Conservation (phyloP, 92 coral and sea anemone species). For the Blastomussa wellsi region DNA sequence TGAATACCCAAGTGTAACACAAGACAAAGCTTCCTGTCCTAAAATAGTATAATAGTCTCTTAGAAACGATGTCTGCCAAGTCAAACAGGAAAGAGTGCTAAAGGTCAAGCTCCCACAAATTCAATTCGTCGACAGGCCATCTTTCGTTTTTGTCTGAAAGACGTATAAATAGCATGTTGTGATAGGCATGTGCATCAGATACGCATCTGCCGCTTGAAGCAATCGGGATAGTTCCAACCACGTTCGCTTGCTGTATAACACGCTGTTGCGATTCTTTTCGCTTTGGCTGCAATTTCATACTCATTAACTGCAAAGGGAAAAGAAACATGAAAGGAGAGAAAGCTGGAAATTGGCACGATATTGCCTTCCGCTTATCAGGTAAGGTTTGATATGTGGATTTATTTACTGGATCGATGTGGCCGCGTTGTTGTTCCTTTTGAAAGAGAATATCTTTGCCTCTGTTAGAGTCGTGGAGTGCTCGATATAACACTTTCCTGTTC, state of each 20-base stretch:
- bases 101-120: slow-evolving; percentile 47
- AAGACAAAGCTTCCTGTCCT: slow-evolving; percentile 24
- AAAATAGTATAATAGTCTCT: slow-evolving; percentile 27
- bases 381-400: neutral
- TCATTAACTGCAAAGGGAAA: neutral
- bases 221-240: neutral
- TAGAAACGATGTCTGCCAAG: slow-evolving; percentile 21
- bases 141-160: slow-evolving; percentile 16
- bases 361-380: slow-evolving; percentile 48
- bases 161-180: slow-evolving; percentile 23
- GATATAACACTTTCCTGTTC: neutral
- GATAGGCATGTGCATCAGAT: slow-evolving; percentile 1
- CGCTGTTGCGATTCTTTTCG: neutral
- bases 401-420: neutral
- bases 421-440: neutral
- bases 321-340: slow-evolving; percentile 13
- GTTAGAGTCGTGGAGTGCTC: neutral
- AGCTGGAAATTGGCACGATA: slow-evolving; percentile 37
- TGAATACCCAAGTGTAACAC: slow-evolving; percentile 7
- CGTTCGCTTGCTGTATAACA: neutral
- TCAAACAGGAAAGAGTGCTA: slow-evolving; percentile 27
- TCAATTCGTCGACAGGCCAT: slow-evolving; percentile 33
- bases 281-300: too few species aligned
- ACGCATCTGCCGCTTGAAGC: slow-evolving; percentile 10
- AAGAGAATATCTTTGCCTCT: neutral